Base-by-base conservation (phyloP, 2,797 vertebrate species). In the Helarctos malayanus region DNA sequence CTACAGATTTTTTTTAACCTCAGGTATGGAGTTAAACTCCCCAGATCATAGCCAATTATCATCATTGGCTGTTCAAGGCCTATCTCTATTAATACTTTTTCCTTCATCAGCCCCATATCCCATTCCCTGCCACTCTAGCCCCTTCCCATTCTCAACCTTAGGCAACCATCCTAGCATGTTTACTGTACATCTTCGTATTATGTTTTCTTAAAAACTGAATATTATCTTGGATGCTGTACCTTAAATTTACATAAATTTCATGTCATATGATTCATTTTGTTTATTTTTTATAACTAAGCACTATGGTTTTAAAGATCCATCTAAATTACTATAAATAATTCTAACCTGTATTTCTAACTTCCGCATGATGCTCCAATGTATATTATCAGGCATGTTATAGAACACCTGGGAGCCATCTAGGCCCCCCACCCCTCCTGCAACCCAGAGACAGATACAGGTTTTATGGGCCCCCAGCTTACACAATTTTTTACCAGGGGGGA, bases 181-280 rank as follows among this genome's bases (percentile, higher is more conserved):
- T 35, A 49, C 25, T 65, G 4, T 56, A 12, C 0, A 78, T 71
- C 8, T n/a, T 87, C 32, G 47, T 47, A 57, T 14, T 92, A 80
- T 57, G 5, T 68, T 94, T 75, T 76, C 13, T 61, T 78, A 32
- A 91, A 93, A 87, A 52, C n/a, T 80, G n/a, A 83, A 41, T 65
- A 63, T 47, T 81, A 78, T 25, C 11, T 68, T 81, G 14, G n/a
- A 82, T 56, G 13, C 10, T 41, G 1, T 23, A 35, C 41, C 61
- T 92, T 45, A 65, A 89, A 52, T 75, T 92, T 81, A 68, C 15
- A 81, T 81, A 82, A 54, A 47, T 49, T 5, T 78, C 82, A 45
- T 65, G 19, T 54, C 35, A 32, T 56, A 54, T 45, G 52, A 29
- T 14, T 88, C 10, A 71, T 78, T 81, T 5, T 69, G 12, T 27